Evolutionary conservation across 37 sponge, comb jelly and placozoan species (phyloP).

Genomic region (Bolinopsis microptera): DNA sequence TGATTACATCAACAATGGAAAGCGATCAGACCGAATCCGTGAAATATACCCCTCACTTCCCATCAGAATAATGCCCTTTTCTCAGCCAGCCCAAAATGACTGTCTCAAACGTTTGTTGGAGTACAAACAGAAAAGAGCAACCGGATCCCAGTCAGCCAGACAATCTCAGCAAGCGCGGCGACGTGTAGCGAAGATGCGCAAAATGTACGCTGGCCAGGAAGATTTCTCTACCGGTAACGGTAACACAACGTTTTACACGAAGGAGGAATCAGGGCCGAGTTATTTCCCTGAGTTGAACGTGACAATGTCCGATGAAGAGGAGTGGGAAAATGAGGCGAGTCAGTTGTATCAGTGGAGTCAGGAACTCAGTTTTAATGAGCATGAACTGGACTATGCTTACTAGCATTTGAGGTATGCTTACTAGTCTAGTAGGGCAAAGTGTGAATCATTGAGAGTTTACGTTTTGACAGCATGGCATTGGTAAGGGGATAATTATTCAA

Average conservation of each 20-base stretch:
- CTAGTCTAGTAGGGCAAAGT: too few relatives aligned
- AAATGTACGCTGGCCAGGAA: conserved; percentile 65
- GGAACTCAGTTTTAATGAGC: conserved; percentile 74
- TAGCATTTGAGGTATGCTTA: not conserved
- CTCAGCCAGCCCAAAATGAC: conserved; percentile 34
- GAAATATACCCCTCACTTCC: conserved; percentile 31
- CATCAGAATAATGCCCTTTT: not conserved
- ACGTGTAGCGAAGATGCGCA: conserved; percentile 77
- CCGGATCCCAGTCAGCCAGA: conserved; percentile 62
- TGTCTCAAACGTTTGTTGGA: conserved; percentile 20
- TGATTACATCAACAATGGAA: conserved; percentile 39
- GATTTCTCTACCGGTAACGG: conserved; percentile 53
- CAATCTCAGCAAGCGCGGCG: conserved; percentile 73
- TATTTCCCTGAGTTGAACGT: conserved; percentile 46
- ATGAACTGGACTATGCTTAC: not conserved
- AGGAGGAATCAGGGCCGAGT: conserved; percentile 67
- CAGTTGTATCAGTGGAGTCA: conserved; percentile 85
- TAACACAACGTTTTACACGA: conserved; percentile 20
- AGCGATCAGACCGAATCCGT: conserved; percentile 33
- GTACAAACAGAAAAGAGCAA: not conserved
- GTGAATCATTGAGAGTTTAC: too few relatives aligned
- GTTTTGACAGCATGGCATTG: too few relatives aligned
- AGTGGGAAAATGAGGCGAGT: conserved; percentile 70
- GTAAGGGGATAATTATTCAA: too few relatives aligned
- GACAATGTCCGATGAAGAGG: conserved; percentile 61